A percentile compares a stretch with the other conserved stretches of the same genome.
phyloP scores from a whole-genome alignment of 2,797 vertebrate species.

The Argyrosomus regius region DNA sequence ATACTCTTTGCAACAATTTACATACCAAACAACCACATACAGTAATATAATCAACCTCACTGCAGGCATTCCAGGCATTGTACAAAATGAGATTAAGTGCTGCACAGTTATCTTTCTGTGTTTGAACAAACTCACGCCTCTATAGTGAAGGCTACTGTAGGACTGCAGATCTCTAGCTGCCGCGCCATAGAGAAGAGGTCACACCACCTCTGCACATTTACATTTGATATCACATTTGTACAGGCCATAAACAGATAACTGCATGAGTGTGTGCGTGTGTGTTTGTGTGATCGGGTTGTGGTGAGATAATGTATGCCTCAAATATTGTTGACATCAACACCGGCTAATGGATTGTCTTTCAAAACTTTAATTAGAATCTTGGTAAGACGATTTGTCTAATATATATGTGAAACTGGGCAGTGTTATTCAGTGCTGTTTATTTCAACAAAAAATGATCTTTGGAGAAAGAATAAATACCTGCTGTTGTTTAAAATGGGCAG shows the following conservation, averaged over 20 bases:
- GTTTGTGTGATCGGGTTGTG: not conserved
- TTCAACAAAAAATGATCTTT: constrained; percentile 14
- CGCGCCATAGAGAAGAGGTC: constrained; percentile 25
- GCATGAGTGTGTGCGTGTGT: not conserved
- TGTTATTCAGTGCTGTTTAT: not conserved
- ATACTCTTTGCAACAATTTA: not conserved
- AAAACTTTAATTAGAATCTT: constrained; percentile 36
- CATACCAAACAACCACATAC: not conserved
- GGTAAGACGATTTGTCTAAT: constrained; percentile 38
- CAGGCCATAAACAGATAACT: constrained; percentile 11
- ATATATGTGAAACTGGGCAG: constrained; percentile 26
- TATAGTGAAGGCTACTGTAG: not conserved
- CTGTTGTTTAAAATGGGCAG: not conserved
- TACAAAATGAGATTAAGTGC: constrained; percentile 34
- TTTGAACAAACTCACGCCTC: constrained; percentile 26
- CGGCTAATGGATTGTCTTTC: constrained; percentile 32
- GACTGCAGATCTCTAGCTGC: constrained; percentile 5
- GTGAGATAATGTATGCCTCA: constrained; percentile 2
- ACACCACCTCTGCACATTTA: constrained; percentile 40
- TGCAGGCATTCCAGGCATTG: not conserved
- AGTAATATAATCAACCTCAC: constrained; percentile 10
- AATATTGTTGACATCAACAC: constrained; percentile 15
- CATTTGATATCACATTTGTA: constrained; percentile 34
- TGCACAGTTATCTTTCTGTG: constrained; percentile 22
- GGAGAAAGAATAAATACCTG: constrained; percentile 13